Evolutionary conservation across 2,888 invertebrate species (phyloP).

Genomic region (Parthenolecanium corni): DNA sequence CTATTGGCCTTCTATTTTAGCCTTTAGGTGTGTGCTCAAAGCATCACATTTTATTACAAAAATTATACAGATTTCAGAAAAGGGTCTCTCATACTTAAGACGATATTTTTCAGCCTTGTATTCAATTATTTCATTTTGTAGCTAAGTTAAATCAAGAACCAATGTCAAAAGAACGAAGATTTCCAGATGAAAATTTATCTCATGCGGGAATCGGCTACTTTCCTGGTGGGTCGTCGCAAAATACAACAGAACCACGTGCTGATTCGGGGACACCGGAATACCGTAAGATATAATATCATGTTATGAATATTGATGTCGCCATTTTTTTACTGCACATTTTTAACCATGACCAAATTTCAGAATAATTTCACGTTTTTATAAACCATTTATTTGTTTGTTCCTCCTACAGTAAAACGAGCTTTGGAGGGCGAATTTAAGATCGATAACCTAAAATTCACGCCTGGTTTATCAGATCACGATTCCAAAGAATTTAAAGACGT

Average conservation of each 20-base stretch:
- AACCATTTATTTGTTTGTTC: background rate
- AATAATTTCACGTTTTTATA: background rate
- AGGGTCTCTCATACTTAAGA: too few species aligned
- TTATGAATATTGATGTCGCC: too few species aligned
- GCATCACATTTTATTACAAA: too few species aligned
- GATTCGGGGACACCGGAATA: too few species aligned
- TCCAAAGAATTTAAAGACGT: slow-evolving; percentile 53
- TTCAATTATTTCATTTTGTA: too few species aligned
- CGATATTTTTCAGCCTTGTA: too few species aligned
- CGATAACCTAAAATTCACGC: slow-evolving; percentile 52
- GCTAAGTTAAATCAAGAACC: slow-evolving; percentile 16
- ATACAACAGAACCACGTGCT: too few species aligned
- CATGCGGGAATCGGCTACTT: background rate
- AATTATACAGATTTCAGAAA: too few species aligned
- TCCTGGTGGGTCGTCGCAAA: too few species aligned
- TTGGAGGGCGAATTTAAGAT: slow-evolving; percentile 56
- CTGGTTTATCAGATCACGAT: slow-evolving; percentile 48
- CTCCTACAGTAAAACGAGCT: slow-evolving; percentile 50
- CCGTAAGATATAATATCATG: too few species aligned
- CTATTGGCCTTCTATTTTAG: too few species aligned
- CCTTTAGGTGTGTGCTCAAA: too few species aligned
- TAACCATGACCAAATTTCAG: background rate
- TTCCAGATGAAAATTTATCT: slow-evolving; percentile 4
- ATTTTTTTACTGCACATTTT: background rate
- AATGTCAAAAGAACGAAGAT: slow-evolving; percentile 4